A percentile compares a stretch with the other conserved stretches of the same genome.
These are phyloP conservation scores for Drosophila yakuba DNA, from an alignment of 1,140 invertebrate species.

Conservation along the genomic window DNA sequence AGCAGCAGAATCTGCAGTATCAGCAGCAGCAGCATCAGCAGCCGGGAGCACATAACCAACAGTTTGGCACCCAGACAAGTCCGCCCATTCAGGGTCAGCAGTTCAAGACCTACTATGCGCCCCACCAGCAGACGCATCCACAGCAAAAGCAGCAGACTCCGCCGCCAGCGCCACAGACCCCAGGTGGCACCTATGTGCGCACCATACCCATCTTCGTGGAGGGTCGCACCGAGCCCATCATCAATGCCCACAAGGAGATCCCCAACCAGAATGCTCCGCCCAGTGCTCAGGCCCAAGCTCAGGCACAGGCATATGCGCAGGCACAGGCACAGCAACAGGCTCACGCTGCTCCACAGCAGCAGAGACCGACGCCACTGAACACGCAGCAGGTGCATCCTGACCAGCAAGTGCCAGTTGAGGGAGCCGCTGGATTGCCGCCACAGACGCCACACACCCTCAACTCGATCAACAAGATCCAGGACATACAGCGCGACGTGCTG, in stretches of 20 bases:
- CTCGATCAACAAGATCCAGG: slow-evolving; percentile 91
- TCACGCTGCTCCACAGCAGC: slow-evolving; percentile 38
- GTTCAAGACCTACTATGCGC: slow-evolving; percentile 69
- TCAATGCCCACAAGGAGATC: slow-evolving; percentile 86
- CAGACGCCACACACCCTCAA: slow-evolving; percentile 87
- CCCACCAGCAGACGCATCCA: slow-evolving; percentile 75
- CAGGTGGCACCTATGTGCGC: slow-evolving; percentile 86
- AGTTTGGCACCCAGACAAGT: slow-evolving; percentile 76
- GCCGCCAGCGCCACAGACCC: slow-evolving; percentile 69
- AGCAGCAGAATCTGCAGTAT: slow-evolving; percentile 85
- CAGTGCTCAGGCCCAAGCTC: slow-evolving; percentile 84
- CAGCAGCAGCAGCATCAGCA: slow-evolving; percentile 84
- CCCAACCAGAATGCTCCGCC: slow-evolving; percentile 82
- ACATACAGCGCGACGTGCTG: slow-evolving; percentile 92
- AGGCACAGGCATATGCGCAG: slow-evolving; percentile 56
- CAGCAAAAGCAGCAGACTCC: slow-evolving; percentile 79
- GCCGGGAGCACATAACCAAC: slow-evolving; percentile 42
- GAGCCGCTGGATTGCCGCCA: slow-evolving; percentile 63
- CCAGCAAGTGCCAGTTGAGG: slow-evolving; percentile 42
- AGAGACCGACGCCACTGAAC: slow-evolving; percentile 76
- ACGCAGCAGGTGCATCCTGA: slow-evolving; percentile 78
- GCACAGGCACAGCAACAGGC: slow-evolving; percentile 74
- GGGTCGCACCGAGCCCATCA: slow-evolving; percentile 90
- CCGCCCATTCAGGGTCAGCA: slow-evolving; percentile 55
- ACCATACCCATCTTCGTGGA: slow-evolving; percentile 95